Base-by-base conservation (phyloP, 92 coral and sea anemone species). In the Epizoanthus stellaris region DNA sequence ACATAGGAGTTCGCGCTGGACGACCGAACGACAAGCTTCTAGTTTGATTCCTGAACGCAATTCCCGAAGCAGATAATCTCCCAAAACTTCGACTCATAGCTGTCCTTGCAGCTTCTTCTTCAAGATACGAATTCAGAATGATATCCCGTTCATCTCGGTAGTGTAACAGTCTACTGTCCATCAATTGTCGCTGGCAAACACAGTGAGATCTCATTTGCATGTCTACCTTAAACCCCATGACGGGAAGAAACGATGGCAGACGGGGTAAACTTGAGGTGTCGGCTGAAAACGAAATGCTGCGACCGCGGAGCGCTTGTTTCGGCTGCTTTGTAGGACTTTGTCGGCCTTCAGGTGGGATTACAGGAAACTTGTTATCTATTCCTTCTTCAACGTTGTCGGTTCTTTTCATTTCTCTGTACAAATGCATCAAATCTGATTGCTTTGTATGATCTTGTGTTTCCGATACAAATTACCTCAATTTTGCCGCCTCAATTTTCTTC, bases 141-240 rank as follows among this genome's bases (percentile, higher is more conserved):
- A 43, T 43, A 6, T 72, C 77, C 1, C 52, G 23, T 75, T 75
- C 80, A n/a, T 54, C 80, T 75, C 45, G 67, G 59, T 54, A 75
- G 45, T 53, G 7, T 4, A 43, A 75, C 15, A 75, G 80, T 56
- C 80, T 75, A 64, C 11, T 2, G 80, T 75, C 80, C 80, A 75
- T 5, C 2, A 20, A 12, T 23, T 75, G n/a, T 36, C n/a, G 57
- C 3, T 57, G 65, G 30, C 80, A 54, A 23, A 25, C 39, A 23
- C 66, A 12, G 80, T 75, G 80, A 3, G 80, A 75, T 75, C 80
- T 57, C 65, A 75, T 34, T 75, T 75, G 80, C 80, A 75, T 75
- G 67, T 57, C 80, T 5, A 75, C 34, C 38, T 75, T 75, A 64
- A 75, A 75, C 0, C 80, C 80, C 67, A 75, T 30, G 47, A 75